Base-by-base conservation (phyloP, 1,140 invertebrate species). In the Diploscapter pachys region DNA sequence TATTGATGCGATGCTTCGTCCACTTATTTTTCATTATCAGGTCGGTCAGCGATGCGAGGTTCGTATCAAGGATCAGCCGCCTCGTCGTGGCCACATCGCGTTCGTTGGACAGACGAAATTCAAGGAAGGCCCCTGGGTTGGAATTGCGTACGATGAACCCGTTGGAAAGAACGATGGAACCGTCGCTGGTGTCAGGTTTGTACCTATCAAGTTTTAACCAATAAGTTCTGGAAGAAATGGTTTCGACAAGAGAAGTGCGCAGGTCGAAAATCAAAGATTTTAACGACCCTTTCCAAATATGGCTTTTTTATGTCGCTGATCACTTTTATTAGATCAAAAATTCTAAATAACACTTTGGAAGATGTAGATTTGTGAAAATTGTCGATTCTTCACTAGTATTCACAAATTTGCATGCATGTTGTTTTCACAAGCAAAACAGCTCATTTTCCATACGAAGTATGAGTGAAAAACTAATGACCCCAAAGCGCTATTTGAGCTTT, bases 131-230 rank as follows among this genome's bases (percentile, higher is more conserved):
- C 92, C 95, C 75, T 98, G 95, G 95, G 95, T 94, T 81, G 96
- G 95, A 62, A 91, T 98, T 69, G 94, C 95, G 52, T 90, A 98
- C 72, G 95, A 98, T 86, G 92, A 95, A 79, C 90, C 94, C 51
- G 92, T 93, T 81, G 95, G 95, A 91, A 97, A 97, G 89, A 98
- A 98, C 86, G 94, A 97, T 88, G 95, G 95, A 49, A 93, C 94
- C 13, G 94, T 98, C 57, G 91, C 92, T 67, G 94, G 94, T 53
- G 90, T 91, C 49, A 89, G 92, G 55, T 96, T 31, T 31, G 31
- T 31, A 31, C 31, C 31, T 31, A 31, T 31, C 31, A 31, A 31
- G 31, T 31, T 6, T 54, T 71, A 13, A 73, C 55, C 5, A 4
- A 57, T 56, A 5, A 57, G 4, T 5, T n/a, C 57, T n/a, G 31